These are phyloP conservation scores for Manacus vitellinus DNA, from an alignment of 2,113 vertebrate genomes.

Conservation along the genomic window DNA sequence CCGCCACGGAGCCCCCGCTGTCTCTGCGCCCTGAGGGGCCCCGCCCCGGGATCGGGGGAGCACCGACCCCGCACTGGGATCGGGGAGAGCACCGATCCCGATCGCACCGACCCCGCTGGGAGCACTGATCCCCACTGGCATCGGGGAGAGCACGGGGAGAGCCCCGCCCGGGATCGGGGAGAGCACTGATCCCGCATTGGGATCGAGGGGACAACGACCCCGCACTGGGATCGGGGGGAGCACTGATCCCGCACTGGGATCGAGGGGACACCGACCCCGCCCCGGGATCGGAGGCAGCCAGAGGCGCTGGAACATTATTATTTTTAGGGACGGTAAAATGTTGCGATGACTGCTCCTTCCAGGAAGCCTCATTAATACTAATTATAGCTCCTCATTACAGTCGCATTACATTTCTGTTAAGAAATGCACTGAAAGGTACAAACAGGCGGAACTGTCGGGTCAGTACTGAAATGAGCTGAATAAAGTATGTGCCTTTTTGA, in stretches of 20 bases:
- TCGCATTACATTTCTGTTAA: not conserved
- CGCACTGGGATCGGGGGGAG: not conserved
- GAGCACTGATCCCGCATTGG: not conserved
- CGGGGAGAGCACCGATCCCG: too few relatives aligned
- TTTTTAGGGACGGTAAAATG: not conserved
- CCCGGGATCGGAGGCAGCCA: not conserved
- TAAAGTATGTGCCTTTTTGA: not conserved
- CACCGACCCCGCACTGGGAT: too few relatives aligned
- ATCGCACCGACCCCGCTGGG: too few relatives aligned
- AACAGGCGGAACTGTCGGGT: not conserved
- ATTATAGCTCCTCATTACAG: not conserved
- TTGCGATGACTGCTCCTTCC: not conserved
- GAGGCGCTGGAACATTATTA: not conserved
- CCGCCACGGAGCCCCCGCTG: not conserved
- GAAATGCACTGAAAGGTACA: not conserved
- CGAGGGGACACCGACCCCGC: not conserved
- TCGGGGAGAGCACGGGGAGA: too few relatives aligned
- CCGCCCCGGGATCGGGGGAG: not conserved
- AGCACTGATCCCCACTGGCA: too few relatives aligned
- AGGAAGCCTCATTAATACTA: not conserved
- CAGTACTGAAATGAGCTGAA: not conserved
- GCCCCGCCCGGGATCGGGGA: not conserved
- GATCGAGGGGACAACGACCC: not conserved
- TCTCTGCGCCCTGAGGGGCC: not conserved
- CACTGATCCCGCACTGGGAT: too few relatives aligned